Evolutionary conservation across 2,888 invertebrate genomes (phyloP).

Genomic region (Plutella xylostella): DNA sequence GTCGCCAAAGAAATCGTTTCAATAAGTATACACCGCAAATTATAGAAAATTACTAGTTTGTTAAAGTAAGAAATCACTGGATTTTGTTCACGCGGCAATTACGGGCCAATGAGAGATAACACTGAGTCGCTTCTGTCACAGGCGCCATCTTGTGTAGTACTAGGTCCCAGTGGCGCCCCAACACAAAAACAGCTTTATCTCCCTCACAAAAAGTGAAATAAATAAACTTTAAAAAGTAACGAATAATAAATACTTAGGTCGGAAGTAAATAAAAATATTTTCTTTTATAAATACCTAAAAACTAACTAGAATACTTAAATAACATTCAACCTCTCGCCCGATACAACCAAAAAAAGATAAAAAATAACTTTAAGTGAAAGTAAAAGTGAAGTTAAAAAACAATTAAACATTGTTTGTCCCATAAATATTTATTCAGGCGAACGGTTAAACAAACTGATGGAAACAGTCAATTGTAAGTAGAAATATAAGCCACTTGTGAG

Average conservation of each 20-base stretch:
- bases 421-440: constrained; percentile 6
- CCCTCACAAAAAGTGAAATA: too few species aligned
- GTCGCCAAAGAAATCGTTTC: too few species aligned
- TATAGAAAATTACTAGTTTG: constrained; percentile 35
- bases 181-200: too few species aligned
- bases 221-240: constrained; percentile 42
- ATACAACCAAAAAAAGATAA: constrained; percentile 24
- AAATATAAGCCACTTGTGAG: constrained; percentile 35
- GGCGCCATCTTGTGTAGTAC: too few species aligned
- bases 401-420: constrained; percentile 3
- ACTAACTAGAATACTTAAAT: constrained; percentile 39
- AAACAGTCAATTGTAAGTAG: constrained; percentile 2
- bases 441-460: constrained; percentile 1
- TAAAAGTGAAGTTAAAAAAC: constrained; percentile 21
- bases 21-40: constrained; percentile 66
- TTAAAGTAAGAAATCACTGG: too few species aligned
- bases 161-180: too few species aligned
- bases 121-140: too few species aligned
- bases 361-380: neutral
- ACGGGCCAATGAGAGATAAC: neutral
- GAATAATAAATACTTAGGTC: constrained; percentile 58
- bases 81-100: too few species aligned
- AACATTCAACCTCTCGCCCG: constrained; percentile 27
- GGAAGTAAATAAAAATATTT: constrained; percentile 59
- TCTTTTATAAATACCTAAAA: constrained; percentile 56